Evolutionary conservation across 2,113 vertebrate species (phyloP).

Genomic region (Xiphorhynchus elegans): DNA sequence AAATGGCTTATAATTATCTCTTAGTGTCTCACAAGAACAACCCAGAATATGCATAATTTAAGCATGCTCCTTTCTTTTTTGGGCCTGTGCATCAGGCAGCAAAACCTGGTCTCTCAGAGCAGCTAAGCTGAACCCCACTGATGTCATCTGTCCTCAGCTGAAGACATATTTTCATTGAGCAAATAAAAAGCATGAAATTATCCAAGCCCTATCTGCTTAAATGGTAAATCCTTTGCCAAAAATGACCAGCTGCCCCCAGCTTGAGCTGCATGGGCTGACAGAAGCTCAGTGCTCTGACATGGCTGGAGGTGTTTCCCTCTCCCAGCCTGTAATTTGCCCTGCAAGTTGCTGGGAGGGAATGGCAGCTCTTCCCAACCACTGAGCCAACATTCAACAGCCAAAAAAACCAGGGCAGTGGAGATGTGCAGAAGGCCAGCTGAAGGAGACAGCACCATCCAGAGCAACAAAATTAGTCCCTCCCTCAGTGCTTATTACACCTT

Average conservation of each 20-base stretch:
- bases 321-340: not conserved
- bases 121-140: not conserved
- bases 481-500: not conserved
- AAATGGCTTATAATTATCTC: not conserved
- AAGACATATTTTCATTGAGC: not conserved
- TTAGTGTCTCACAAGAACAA: not conserved
- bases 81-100: not conserved
- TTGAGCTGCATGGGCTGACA: not conserved
- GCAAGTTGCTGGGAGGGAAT: accelerated
- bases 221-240: not conserved
- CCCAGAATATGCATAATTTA: not conserved
- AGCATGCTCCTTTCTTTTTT: not conserved
- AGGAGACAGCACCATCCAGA: not conserved
- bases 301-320: not conserved
- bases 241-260: not conserved
- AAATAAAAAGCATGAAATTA: not conserved
- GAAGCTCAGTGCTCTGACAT: not conserved
- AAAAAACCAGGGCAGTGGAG: not conserved
- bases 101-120: not conserved
- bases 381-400: accelerated
- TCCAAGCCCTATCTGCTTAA: not conserved
- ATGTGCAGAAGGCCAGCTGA: not conserved
- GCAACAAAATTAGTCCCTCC: not conserved
- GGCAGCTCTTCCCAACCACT: not conserved
- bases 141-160: not conserved